A percentile compares a stretch with the other conserved stretches of the same genome.
Evolutionary conservation across 2,113 vertebrate genomes (phyloP).

Genomic region (Tragelaphus buxtoni): DNA sequence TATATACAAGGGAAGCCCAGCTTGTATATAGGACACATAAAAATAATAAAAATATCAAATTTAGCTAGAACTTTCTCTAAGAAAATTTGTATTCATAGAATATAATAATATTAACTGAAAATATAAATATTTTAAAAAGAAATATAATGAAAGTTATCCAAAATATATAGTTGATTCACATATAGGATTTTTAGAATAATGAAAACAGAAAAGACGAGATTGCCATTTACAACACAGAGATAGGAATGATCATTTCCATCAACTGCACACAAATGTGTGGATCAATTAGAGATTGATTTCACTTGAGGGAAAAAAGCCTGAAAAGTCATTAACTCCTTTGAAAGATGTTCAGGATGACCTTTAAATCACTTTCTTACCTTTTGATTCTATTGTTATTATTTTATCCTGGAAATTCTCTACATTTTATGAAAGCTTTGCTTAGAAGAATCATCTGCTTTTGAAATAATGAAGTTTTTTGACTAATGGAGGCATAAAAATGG

Average conservation of each 20-base stretch:
- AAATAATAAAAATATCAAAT: not conserved
- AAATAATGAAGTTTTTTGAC: not conserved
- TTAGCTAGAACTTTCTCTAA: not conserved
- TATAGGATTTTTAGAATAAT: not conserved
- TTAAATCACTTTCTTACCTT: not conserved
- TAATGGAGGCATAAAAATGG: not conserved
- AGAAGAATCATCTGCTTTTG: not conserved
- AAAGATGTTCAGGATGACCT: constrained; percentile 27
- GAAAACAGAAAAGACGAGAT: not conserved
- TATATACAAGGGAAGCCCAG: not conserved
- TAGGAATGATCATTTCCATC: constrained; percentile 14
- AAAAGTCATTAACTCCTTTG: not conserved
- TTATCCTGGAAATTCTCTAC: not conserved
- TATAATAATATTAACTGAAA: not conserved
- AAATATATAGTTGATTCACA: not conserved
- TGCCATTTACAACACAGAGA: not conserved
- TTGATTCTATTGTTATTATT: not conserved
- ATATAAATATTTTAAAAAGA: not conserved
- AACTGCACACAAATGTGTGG: not conserved
- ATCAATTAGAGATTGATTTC: constrained; percentile 57
- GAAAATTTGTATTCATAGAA: not conserved
- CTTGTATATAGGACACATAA: not conserved
- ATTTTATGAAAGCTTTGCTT: not conserved
- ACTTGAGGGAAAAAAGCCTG: not conserved
- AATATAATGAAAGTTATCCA: not conserved